A percentile compares a stretch with the other conserved stretches of the same genome.
Conservation (phyloP, 2,797 vertebrate species). For the Acomys russatus region DNA sequence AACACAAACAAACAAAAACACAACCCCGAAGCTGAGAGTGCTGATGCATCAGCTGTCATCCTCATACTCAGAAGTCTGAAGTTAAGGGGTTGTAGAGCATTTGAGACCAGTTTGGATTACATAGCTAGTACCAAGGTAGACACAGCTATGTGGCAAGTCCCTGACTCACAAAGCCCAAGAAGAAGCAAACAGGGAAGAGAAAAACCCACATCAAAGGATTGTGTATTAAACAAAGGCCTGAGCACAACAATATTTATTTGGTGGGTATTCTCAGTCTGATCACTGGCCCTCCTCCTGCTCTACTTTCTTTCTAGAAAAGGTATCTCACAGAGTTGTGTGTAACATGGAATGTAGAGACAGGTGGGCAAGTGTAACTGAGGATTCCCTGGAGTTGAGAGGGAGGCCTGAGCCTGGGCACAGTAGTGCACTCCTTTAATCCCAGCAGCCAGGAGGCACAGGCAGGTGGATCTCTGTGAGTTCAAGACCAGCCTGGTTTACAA, state of each 20-base stretch:
- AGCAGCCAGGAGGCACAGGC: neutral
- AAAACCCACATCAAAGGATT: neutral
- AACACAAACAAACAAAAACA: neutral
- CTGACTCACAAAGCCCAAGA: neutral
- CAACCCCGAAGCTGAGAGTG: neutral
- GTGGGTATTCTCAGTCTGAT: neutral
- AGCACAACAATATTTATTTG: neutral
- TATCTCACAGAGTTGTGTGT: neutral
- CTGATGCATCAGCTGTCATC: neutral
- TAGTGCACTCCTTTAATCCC: too few species aligned
- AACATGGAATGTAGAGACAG: neutral
- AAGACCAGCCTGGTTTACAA: too few species aligned
- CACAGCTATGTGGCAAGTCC: neutral
- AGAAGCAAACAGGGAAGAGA: neutral
- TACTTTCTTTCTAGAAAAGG: slow-evolving; percentile 6
- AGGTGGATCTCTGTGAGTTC: too few species aligned
- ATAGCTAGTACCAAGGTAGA: neutral
- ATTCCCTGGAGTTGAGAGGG: neutral
- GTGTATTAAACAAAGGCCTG: neutral
- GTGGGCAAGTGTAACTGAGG: neutral
- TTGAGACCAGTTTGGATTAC: neutral
- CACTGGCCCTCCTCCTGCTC: neutral
- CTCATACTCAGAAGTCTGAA: neutral
- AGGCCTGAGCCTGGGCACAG: neutral
- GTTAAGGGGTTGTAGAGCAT: neutral